Evolutionary conservation across 2,113 vertebrate species (phyloP).

Genomic region (Phasianus colchicus): DNA sequence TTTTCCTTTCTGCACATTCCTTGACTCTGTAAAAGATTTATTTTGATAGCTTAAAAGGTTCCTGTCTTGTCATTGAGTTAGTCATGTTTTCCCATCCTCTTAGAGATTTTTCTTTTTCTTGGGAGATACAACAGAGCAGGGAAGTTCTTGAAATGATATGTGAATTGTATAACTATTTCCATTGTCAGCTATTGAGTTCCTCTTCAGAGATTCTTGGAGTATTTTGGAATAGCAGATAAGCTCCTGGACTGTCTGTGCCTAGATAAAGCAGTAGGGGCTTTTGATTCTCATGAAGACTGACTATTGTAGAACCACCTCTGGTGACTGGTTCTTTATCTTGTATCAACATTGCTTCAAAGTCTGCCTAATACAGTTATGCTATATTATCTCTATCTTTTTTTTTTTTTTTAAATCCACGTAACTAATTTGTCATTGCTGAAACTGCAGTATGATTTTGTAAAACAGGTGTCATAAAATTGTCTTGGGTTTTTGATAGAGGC

Average conservation of each 20-base stretch:
- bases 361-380: background rate
- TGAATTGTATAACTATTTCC: background rate
- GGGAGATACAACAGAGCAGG: background rate
- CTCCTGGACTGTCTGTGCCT: background rate
- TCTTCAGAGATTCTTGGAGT: background rate
- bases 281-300: background rate
- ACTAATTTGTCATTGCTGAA: background rate
- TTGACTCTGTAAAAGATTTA: background rate
- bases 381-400: background rate
- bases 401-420: background rate
- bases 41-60: background rate
- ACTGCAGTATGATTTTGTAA: background rate
- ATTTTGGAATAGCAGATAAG: background rate
- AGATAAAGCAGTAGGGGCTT: background rate
- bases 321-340: background rate
- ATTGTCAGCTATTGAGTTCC: background rate
- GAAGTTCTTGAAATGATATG: background rate
- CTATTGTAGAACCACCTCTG: background rate
- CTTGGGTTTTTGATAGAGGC: background rate
- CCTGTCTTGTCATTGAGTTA: background rate
- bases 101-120: background rate
- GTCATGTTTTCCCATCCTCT: background rate
- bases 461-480: background rate
- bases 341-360: background rate
- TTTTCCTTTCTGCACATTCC: background rate